Conservation (phyloP, 1,140 invertebrate genomes). For the Halesus radiatus region DNA sequence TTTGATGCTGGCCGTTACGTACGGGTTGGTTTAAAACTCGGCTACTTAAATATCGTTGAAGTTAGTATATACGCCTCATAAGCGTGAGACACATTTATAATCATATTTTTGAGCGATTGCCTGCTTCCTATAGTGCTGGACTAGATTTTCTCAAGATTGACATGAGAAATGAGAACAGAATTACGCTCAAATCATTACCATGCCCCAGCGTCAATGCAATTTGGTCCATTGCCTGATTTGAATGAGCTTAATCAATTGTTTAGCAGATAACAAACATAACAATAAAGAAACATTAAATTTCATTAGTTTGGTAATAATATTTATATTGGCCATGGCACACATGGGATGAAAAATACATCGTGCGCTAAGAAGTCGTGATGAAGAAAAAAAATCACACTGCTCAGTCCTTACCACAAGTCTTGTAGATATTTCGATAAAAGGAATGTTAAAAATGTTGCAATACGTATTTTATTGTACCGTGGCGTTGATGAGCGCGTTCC, state of each 20-base stretch:
- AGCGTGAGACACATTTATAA: too few relatives aligned
- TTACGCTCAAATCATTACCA: background rate
- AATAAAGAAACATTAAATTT: background rate
- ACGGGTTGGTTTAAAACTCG: too few relatives aligned
- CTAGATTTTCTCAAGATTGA: too few relatives aligned
- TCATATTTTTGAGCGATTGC: too few relatives aligned
- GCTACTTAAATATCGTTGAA: too few relatives aligned
- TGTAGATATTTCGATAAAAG: slow-evolving; percentile 4
- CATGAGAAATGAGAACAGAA: slow-evolving; percentile 1
- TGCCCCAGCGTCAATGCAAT: background rate
- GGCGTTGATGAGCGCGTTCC: slow-evolving; percentile 9
- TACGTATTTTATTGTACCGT: background rate
- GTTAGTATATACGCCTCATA: too few relatives aligned
- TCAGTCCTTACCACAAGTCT: background rate
- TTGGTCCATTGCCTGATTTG: slow-evolving; percentile 6
- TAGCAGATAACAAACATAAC: slow-evolving; percentile 7
- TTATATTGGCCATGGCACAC: slow-evolving; percentile 9
- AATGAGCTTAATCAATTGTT: slow-evolving; percentile 14
- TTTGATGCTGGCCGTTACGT: too few relatives aligned
- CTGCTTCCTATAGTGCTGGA: too few relatives aligned
- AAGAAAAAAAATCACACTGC: slow-evolving; percentile 20
- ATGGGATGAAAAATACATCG: slow-evolving; percentile 12
- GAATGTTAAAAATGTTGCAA: slow-evolving; percentile 6
- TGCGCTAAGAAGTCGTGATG: slow-evolving; percentile 5
- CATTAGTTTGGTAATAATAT: background rate